phyloP scores from a whole-genome alignment of 2,888 invertebrate species.

The Coleophora deauratella region DNA sequence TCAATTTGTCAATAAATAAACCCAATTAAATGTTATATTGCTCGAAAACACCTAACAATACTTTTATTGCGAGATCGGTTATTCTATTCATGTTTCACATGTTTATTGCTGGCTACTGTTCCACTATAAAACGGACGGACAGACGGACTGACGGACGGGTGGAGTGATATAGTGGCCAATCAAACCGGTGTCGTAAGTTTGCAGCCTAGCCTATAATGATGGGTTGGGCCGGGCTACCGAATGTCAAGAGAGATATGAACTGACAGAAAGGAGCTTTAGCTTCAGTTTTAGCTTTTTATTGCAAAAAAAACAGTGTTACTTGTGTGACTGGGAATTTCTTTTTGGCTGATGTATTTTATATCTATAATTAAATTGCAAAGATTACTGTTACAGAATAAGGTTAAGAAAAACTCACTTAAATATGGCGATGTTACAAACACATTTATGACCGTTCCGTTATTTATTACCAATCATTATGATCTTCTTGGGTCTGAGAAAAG shows the following conservation, averaged over 20 bases:
- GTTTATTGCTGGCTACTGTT: conserved; percentile 62
- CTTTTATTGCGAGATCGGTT: conserved; percentile 28
- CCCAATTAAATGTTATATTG: conserved; percentile 4
- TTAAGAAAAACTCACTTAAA: no score
- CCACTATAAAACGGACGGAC: conserved; percentile 26
- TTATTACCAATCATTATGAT: no score
- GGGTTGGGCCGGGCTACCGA: not conserved
- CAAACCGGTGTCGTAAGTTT: conserved; percentile 58
- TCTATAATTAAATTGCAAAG: no score
- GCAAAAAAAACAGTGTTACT: not conserved
- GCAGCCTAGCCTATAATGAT: conserved; percentile 22
- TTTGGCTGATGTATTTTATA: no score
- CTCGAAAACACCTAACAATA: conserved; percentile 17
- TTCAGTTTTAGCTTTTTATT: not conserved
- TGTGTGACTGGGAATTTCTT: no score
- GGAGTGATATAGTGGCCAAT: conserved; percentile 33
- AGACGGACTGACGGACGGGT: conserved; percentile 49
- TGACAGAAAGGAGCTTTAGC: no score
- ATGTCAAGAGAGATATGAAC: no score
- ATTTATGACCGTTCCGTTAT: no score
- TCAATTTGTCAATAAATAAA: not conserved
- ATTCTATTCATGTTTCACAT: conserved; percentile 54
- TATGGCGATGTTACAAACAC: no score
- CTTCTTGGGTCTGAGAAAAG: no score
- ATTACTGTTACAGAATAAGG: no score